Conservation (phyloP, 2,888 invertebrate species). For the Nephrocerus scutellatus region DNA sequence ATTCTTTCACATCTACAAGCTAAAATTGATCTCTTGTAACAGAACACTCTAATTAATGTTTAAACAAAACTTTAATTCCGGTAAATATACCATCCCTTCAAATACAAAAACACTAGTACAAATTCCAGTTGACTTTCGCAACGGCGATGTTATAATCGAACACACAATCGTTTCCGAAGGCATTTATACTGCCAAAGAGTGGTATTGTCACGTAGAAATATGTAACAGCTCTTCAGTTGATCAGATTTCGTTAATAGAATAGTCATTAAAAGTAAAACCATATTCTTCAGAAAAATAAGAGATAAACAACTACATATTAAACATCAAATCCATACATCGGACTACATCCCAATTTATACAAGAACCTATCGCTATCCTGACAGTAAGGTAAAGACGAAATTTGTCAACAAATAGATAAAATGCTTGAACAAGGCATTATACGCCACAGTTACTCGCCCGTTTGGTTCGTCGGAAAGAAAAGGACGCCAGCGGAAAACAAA, state of each 20-base stretch:
- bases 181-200: conserved; percentile 8
- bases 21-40: conserved; percentile 2
- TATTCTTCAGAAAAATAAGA: conserved; percentile 1
- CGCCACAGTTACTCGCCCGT: no score
- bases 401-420: no score
- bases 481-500: conserved; percentile 13
- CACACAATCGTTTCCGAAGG: conserved; percentile 10
- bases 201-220: conserved; percentile 11
- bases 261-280: conserved; percentile 7
- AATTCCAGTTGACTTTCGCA: conserved; percentile 8
- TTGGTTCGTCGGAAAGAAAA: conserved; percentile 26
- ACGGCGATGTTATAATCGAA: conserved; percentile 8
- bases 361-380: conserved; percentile 12
- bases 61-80: conserved; percentile 10
- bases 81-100: conserved; percentile 6
- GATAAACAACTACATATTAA: conserved; percentile 17
- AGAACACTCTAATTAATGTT: conserved; percentile 1
- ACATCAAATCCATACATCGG: conserved; percentile 20
- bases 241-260: conserved; percentile 6
- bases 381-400: no score
- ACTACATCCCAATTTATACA: conserved; percentile 10
- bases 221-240: conserved; percentile 3
- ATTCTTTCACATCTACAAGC: no score
- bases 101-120: conserved; percentile 5
- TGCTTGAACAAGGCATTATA: conserved; percentile 22